These are phyloP conservation scores for Melanocharis versteri DNA, from an alignment of 2,113 vertebrate genomes.

Conservation along the genomic window DNA sequence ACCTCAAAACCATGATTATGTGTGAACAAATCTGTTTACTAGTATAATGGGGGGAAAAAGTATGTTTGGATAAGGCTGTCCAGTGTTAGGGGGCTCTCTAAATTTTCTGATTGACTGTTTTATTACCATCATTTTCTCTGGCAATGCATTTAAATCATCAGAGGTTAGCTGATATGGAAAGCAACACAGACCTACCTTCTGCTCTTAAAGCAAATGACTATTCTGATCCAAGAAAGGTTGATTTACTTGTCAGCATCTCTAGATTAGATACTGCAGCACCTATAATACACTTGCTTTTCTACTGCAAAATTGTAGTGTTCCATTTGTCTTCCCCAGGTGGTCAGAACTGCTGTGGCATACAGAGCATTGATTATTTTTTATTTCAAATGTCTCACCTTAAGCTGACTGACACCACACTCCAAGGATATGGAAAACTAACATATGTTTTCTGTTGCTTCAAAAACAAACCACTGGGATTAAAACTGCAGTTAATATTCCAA, in stretches of 20 bases:
- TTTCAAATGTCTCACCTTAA: conserved; percentile 11
- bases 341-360: not conserved
- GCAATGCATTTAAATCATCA: not conserved
- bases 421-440: not conserved
- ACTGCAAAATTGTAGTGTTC: not conserved
- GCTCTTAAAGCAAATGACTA: not conserved
- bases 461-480: not conserved
- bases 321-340: conserved; percentile 18
- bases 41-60: not conserved
- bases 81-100: not conserved
- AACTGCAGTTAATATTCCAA: not conserved
- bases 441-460: not conserved
- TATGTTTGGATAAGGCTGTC: not conserved
- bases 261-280: not conserved
- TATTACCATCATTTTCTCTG: not conserved
- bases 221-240: not conserved
- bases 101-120: not conserved
- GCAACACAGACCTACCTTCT: not conserved
- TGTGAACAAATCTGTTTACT: not conserved
- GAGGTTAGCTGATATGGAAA: not conserved
- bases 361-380: not conserved
- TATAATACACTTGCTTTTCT: not conserved
- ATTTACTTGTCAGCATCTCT: not conserved
- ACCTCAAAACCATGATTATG: not conserved
- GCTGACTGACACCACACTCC: not conserved